Evolutionary conservation across 2,888 invertebrate species (phyloP).

Genomic region (Acanthosoma haemorrhoidale): DNA sequence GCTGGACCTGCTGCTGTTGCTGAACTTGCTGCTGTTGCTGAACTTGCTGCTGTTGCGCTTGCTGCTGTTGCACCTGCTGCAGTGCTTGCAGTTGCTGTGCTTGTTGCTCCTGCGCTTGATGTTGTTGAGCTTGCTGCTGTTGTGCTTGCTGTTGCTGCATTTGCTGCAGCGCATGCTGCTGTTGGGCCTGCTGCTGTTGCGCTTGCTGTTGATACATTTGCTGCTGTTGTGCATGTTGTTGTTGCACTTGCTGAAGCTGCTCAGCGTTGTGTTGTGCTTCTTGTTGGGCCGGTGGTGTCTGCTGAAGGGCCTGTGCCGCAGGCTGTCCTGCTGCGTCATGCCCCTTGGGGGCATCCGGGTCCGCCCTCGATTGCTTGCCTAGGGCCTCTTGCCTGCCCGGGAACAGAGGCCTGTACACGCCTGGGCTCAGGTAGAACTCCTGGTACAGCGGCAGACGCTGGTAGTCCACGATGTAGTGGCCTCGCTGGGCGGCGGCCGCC

Average conservation of each 20-base stretch:
- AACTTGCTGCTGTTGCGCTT: not conserved
- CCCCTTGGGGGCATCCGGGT: not conserved
- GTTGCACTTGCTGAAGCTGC: not conserved
- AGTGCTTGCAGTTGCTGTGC: not conserved
- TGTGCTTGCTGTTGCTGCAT: not conserved
- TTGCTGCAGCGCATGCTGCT: not conserved
- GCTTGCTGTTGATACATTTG: not conserved
- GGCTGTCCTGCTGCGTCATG: not conserved
- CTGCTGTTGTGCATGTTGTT: not conserved
- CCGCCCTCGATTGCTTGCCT: not conserved
- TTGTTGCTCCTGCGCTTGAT: not conserved
- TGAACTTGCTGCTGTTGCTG: not conserved
- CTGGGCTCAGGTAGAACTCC: constrained; percentile 27
- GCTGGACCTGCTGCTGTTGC: not conserved
- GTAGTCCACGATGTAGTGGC: constrained; percentile 28
- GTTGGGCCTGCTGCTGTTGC: not conserved
- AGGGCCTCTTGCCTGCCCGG: not conserved
- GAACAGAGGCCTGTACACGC: constrained; percentile 21
- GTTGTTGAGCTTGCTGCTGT: not conserved
- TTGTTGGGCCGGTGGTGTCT: not conserved
- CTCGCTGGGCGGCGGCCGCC: constrained; percentile 6
- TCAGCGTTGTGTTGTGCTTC: not conserved
- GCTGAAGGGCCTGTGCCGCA: not conserved
- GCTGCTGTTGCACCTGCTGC: not conserved
- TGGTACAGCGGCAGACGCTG: constrained; percentile 22